Conservation (phyloP, 2,113 vertebrate species). For the Crotalus helleri region DNA sequence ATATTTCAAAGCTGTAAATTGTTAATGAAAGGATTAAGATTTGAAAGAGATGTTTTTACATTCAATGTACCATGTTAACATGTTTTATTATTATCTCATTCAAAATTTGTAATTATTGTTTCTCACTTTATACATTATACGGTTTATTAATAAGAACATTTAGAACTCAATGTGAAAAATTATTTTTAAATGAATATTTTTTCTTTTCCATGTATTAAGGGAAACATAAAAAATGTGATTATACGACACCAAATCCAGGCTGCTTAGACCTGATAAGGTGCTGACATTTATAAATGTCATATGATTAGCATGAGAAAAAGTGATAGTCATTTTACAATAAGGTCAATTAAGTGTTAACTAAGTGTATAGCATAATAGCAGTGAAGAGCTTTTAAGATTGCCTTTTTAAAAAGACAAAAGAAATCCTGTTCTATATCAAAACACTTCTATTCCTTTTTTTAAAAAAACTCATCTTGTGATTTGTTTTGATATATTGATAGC, state of each 20-base stretch:
- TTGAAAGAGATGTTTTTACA: conserved; percentile 43
- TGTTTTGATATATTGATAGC: not conserved
- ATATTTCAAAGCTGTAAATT: conserved; percentile 42
- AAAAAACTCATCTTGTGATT: not conserved
- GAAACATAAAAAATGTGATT: conserved; percentile 38
- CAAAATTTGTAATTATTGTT: conserved; percentile 27
- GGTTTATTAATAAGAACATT: conserved; percentile 50
- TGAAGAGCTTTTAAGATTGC: not conserved
- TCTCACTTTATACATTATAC: conserved; percentile 43
- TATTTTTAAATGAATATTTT: conserved; percentile 15
- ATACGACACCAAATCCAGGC: conserved; percentile 39
- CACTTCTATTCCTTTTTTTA: not conserved
- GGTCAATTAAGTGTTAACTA: conserved; percentile 57
- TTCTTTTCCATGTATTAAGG: conserved; percentile 2
- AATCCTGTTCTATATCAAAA: not conserved
- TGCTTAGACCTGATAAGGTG: conserved; percentile 64
- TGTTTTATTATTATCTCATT: conserved; percentile 56
- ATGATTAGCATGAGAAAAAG: conserved; percentile 68
- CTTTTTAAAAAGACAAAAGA: conserved; percentile 16
- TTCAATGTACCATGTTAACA: conserved; percentile 40
- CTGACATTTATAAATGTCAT: conserved; percentile 69
- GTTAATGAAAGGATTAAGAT: conserved; percentile 51
- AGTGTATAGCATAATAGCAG: conserved; percentile 40
- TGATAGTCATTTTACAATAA: conserved; percentile 52
- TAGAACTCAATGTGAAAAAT: conserved; percentile 15